A percentile compares a stretch with the other conserved stretches of the same genome.
These are phyloP conservation scores for Synanthedon andrenaeformis DNA, from an alignment of 2,888 invertebrate species.

Conservation along the genomic window DNA sequence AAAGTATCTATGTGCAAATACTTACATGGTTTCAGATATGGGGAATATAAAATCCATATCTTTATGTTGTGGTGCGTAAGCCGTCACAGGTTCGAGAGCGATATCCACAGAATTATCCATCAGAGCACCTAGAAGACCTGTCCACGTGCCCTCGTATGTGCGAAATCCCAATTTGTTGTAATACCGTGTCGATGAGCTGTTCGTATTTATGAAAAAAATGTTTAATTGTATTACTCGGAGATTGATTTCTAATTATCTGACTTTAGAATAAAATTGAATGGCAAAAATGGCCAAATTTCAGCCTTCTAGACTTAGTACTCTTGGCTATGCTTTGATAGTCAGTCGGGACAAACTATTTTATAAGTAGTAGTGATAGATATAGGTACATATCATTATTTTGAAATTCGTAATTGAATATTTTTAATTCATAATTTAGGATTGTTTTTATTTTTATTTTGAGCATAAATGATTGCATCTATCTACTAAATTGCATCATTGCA, in stretches of 20 bases:
- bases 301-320: too few relatives aligned
- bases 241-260: neutral
- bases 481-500: too few relatives aligned
- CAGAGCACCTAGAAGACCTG: constrained; percentile 71
- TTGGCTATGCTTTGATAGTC: too few relatives aligned
- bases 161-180: constrained; percentile 54
- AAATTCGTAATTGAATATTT: too few relatives aligned
- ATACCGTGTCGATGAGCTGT: constrained; percentile 34
- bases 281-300: too few relatives aligned
- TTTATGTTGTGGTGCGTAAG: constrained; percentile 55
- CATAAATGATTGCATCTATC: too few relatives aligned
- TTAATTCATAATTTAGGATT: too few relatives aligned
- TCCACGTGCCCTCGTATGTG: constrained; percentile 71
- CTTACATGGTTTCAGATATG: constrained; percentile 72
- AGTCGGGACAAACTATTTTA: too few relatives aligned
- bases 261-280: neutral
- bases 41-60: constrained; percentile 74
- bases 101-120: constrained; percentile 68
- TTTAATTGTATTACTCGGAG: neutral
- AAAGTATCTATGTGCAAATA: constrained; percentile 3
- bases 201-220: neutral
- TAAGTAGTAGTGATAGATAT: too few relatives aligned
- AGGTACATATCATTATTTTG: too few relatives aligned
- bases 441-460: too few relatives aligned
- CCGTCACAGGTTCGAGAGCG: constrained; percentile 71